Evolutionary conservation across 2,888 invertebrate genomes (phyloP).

Genomic region (Lithophane leautieri): DNA sequence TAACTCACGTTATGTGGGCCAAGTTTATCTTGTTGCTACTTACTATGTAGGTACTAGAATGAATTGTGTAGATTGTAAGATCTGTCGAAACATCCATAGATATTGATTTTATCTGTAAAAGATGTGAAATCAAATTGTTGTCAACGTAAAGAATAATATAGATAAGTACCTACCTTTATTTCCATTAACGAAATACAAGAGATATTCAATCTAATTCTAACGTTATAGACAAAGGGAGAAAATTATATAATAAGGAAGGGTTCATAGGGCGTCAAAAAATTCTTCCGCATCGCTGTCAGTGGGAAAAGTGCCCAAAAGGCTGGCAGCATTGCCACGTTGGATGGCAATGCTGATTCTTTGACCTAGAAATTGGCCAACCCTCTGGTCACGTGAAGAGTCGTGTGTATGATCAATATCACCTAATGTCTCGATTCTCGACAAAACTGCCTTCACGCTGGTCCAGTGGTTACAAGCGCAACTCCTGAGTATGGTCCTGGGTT

Average conservation of each 20-base stretch:
- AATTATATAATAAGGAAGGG: too few species aligned
- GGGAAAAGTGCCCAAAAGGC: too few species aligned
- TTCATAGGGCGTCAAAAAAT: too few species aligned
- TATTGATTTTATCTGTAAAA: slow-evolving; percentile 35
- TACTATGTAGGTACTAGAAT: background rate
- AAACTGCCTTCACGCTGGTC: background rate
- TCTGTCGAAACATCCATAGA: slow-evolving; percentile 10
- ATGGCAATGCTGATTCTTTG: too few species aligned
- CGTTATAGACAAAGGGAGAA: too few species aligned
- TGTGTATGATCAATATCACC: background rate
- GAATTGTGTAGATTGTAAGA: background rate
- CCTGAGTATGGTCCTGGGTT: background rate
- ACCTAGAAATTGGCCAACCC: too few species aligned
- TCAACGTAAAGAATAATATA: slow-evolving; percentile 33
- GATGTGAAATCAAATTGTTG: slow-evolving; percentile 26
- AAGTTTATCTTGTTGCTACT: slow-evolving; percentile 22
- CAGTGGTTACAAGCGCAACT: background rate
- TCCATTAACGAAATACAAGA: too few species aligned
- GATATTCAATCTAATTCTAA: too few species aligned
- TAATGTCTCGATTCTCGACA: background rate
- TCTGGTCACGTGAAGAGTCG: too few species aligned
- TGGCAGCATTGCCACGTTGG: too few species aligned
- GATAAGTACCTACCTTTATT: background rate
- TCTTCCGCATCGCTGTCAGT: too few species aligned
- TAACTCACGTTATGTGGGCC: background rate